A percentile compares a stretch with the other conserved stretches of the same genome.
These are phyloP conservation scores for Microctenopoma steveboyesi DNA, from an alignment of 2,797 vertebrate genomes.

Conservation along the genomic window DNA sequence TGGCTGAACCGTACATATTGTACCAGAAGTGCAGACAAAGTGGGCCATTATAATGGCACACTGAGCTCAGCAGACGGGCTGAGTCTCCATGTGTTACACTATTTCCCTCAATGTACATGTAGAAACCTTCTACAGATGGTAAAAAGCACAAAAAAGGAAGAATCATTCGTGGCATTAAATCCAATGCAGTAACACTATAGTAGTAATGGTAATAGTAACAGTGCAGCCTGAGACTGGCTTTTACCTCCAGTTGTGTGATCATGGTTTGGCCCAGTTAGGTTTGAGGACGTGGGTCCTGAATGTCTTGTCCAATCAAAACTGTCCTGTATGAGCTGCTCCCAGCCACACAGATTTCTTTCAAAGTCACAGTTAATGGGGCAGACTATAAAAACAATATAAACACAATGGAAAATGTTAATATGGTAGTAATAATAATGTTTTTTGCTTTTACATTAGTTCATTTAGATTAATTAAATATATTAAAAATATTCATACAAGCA, in stretches of 20 bases:
- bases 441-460: not conserved
- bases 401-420: not conserved
- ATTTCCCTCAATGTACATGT: constrained; percentile 81
- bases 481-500: constrained; percentile 5
- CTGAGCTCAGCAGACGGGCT: constrained; percentile 79
- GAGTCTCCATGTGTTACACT: constrained; percentile 70
- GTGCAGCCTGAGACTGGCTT: constrained; percentile 3
- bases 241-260: constrained; percentile 88
- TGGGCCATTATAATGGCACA: constrained; percentile 72
- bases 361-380: constrained; percentile 84
- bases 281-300: constrained; percentile 81
- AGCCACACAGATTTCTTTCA: constrained; percentile 81
- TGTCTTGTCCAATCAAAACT: constrained; percentile 82
- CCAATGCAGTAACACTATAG: not conserved
- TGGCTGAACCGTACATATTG: constrained; percentile 83
- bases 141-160: constrained; percentile 2
- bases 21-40: constrained; percentile 88
- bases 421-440: no score
- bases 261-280: constrained; percentile 80
- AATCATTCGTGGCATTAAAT: not conserved
- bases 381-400: constrained; percentile 59
- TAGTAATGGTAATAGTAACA: not conserved
- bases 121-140: constrained; percentile 75
- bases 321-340: constrained; percentile 83
- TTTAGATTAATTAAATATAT: not conserved